Base-by-base conservation (phyloP, 2,888 invertebrate genomes). In the Homarus gammarus region DNA sequence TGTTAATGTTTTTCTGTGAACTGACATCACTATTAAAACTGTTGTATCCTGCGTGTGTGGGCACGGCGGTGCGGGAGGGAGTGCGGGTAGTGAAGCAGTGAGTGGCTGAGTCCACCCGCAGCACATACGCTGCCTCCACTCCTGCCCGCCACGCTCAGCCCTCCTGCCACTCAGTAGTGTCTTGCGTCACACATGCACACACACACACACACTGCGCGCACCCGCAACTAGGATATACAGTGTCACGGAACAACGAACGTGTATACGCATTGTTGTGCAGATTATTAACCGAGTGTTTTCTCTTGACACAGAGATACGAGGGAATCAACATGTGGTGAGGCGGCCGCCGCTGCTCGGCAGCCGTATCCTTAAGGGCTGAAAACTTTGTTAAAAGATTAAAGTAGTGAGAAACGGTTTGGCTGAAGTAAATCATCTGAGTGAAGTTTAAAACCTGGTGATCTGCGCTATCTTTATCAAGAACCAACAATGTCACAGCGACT, bases 401-500 rank as follows among this genome's bases (percentile, higher is more conserved):
- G n/a, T 64, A 27, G 6, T 27, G 64, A 27, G 22, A 6, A 64
- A 10, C 27, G 6, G 5, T 64, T 8, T 3, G n/a, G 22, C 27
- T 64, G 64, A 27, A 64, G 22, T 10, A 3, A 49, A 49, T 27
- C 64, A 64, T 8, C 27, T 3, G 64, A 64, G 64, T 64, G 64
- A 1, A 27, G 64, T 27, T n/a, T n/a, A 27, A 18, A 2, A 56
- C 12, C 12, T 18, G 18, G 56, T 56, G 56, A 0, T 56, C 56
- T 22, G 56, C 56, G n/a, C n/a, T n/a, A n/a, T n/a, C n/a, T n/a
- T n/a, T n/a, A n/a, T n/a, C n/a, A 56, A 56, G 56, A 56, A 0
- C 56, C 27, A 64, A 73, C 61, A n/a, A 88, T 84, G 88, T 77
- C 88, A 27, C 77, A 64, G 38, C 70, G 91, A 27, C 78, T 89